These are phyloP conservation scores for Lucinisca nassula DNA, from an alignment of 2,888 invertebrate genomes.

Conservation along the genomic window DNA sequence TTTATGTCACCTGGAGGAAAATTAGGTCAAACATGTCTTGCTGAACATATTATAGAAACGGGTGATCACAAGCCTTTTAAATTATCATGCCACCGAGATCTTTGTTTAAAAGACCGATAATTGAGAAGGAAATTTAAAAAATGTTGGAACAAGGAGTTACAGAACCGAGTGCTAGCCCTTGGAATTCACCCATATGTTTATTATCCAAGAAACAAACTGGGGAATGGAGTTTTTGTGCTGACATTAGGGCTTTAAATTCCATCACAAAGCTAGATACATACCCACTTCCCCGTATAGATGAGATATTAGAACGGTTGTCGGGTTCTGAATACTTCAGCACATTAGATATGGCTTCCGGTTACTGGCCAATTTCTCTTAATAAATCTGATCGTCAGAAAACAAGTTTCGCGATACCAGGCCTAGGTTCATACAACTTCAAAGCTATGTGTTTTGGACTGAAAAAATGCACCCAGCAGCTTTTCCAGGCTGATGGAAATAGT, in stretches of 20 bases:
- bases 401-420: too few species aligned
- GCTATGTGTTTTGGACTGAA: too few species aligned
- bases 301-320: too few species aligned
- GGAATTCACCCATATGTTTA: background rate
- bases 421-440: too few species aligned
- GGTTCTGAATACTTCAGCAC: too few species aligned
- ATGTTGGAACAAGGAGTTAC: background rate
- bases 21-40: background rate
- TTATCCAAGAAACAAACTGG: background rate
- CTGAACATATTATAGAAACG: background rate
- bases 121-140: background rate
- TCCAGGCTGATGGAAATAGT: too few species aligned
- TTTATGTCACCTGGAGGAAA: background rate
- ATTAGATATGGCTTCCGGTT: too few species aligned
- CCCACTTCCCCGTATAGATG: too few species aligned
- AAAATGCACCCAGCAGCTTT: too few species aligned
- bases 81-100: background rate
- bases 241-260: background rate
- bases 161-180: background rate
- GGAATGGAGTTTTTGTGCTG: background rate
- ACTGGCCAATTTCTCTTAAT: too few species aligned
- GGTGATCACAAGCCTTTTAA: background rate
- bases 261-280: too few species aligned
- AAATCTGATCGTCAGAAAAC: too few species aligned
- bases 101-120: background rate